Evolutionary conservation across 2,113 vertebrate species (phyloP).

Genomic region (Silurus glanis): DNA sequence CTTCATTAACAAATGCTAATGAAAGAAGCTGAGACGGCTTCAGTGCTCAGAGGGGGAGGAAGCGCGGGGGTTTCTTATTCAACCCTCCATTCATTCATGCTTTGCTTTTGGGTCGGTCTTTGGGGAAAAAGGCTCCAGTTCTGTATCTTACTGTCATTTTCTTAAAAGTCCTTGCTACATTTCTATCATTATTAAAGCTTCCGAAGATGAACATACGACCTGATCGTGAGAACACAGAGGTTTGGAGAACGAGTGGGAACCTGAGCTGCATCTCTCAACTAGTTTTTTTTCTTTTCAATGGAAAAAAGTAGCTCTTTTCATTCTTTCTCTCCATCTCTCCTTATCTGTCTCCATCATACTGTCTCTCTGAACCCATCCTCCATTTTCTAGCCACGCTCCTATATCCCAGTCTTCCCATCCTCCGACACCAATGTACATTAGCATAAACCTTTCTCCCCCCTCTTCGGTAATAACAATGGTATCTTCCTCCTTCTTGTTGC

Average conservation of each 20-base stretch:
- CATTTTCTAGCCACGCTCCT: constrained; percentile 18
- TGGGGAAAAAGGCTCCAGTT: neutral
- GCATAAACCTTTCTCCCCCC: neutral
- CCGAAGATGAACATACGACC: neutral
- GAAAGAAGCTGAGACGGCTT: constrained; percentile 19
- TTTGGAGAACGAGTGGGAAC: constrained; percentile 63
- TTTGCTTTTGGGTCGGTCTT: neutral
- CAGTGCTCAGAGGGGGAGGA: constrained; percentile 19
- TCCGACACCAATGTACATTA: neutral
- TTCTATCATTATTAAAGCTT: neutral
- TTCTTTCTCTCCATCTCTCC: constrained; percentile 18
- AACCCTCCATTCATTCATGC: neutral
- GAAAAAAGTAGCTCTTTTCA: constrained; percentile 63
- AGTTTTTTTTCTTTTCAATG: constrained; percentile 68
- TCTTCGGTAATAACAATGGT: neutral
- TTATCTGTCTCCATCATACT: constrained; percentile 45
- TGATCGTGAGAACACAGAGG: neutral
- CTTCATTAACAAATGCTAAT: constrained; percentile 67
- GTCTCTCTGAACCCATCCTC: constrained; percentile 33
- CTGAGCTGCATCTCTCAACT: constrained; percentile 49
- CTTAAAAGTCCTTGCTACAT: neutral
- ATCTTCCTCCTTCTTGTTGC: neutral
- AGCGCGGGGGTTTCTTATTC: constrained; percentile 24
- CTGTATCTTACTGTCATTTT: neutral
- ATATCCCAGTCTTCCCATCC: constrained; percentile 30